Conservation (phyloP, 2,797 vertebrate species). For the Propithecus perrieri region DNA sequence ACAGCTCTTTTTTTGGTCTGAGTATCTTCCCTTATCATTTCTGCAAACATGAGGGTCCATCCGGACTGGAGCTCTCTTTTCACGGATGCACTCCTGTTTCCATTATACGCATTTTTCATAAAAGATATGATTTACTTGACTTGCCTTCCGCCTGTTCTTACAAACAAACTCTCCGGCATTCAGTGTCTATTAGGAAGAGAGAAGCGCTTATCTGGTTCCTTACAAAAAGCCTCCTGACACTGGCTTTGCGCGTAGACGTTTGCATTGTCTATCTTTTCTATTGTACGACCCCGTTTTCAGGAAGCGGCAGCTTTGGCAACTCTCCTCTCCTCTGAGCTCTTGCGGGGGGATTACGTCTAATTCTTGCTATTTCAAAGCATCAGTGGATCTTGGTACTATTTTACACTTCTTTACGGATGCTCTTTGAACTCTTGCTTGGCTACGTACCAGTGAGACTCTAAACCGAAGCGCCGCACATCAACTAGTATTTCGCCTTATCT, state of each 20-base stretch:
- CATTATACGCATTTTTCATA: rapidly evolving
- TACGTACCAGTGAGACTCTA: not conserved
- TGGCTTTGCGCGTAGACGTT: not conserved
- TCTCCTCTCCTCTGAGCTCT: not conserved
- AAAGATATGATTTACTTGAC: too few relatives aligned
- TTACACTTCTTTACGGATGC: not conserved
- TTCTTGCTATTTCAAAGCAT: not conserved
- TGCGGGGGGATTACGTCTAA: not conserved
- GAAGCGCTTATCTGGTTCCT: not conserved
- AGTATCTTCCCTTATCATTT: not conserved
- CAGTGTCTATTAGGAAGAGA: not conserved
- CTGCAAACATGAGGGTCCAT: not conserved
- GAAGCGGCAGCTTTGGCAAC: not conserved
- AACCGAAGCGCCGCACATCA: rapidly evolving
- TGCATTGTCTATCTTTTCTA: not conserved
- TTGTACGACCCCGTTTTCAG: rapidly evolving
- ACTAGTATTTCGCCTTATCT: not conserved
- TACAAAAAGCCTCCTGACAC: not conserved
- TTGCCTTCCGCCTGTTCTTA: not conserved
- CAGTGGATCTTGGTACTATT: rapidly evolving
- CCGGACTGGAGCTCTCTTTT: not conserved
- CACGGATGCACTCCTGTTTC: not conserved
- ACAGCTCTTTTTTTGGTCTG: too few relatives aligned
- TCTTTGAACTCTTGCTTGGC: rapidly evolving
- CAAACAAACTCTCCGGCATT: not conserved